Percentiles rank a stretch among this genome's conserved stretches.
These are phyloP conservation scores for Oenanthe oenanthe DNA, from an alignment of 2,113 vertebrate species.

Conservation along the genomic window DNA sequence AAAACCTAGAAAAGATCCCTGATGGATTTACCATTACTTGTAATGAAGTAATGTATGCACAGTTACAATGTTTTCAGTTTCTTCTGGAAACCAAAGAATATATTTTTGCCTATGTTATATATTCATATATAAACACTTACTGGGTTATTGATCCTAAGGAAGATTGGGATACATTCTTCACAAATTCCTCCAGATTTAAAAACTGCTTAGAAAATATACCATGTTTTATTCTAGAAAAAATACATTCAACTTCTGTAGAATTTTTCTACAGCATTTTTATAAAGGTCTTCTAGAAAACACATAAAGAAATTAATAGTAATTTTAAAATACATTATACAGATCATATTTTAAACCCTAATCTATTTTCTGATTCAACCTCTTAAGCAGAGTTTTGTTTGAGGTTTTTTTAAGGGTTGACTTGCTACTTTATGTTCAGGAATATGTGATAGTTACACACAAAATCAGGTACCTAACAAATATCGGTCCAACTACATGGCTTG, in stretches of 20 bases:
- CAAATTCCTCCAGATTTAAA: not conserved
- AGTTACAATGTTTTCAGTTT: not conserved
- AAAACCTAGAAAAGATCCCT: not conserved
- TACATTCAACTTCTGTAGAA: not conserved
- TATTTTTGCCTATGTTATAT: not conserved
- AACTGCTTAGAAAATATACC: not conserved
- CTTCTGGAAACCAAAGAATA: not conserved
- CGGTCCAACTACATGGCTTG: not conserved
- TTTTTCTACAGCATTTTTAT: not conserved
- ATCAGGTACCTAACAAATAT: constrained; percentile 10
- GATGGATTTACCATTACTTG: not conserved
- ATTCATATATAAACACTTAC: not conserved
- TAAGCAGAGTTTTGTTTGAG: not conserved
- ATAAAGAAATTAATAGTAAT: not conserved
- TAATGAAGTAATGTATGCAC: not conserved
- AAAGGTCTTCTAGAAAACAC: not conserved
- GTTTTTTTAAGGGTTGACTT: not conserved
- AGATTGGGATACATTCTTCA: not conserved
- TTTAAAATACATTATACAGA: not conserved
- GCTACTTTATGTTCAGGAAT: constrained; percentile 12
- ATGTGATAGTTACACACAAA: not conserved
- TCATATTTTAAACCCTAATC: not conserved
- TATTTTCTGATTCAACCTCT: not conserved
- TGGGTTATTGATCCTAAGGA: not conserved
- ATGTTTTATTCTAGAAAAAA: not conserved